Percentiles rank a stretch among this genome's conserved stretches.
Conservation (phyloP, 2,888 invertebrate genomes). For the Leucophenga maculata region DNA sequence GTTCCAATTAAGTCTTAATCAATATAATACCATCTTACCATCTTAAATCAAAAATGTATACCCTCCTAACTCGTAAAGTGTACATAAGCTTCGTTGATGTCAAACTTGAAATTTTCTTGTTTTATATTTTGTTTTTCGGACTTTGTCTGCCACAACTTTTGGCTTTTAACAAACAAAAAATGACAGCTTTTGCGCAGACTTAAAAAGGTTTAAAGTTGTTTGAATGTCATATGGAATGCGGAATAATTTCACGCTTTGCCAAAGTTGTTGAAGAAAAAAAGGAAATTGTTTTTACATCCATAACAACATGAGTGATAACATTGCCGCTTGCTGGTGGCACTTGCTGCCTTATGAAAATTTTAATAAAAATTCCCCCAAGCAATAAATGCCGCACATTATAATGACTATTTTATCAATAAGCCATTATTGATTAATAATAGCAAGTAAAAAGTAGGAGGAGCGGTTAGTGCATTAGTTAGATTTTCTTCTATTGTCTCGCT, state of each 20-base stretch:
- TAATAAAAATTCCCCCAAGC: not conserved
- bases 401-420: constrained; percentile 56
- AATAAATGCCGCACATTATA: too few relatives aligned
- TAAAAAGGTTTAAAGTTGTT: constrained; percentile 6
- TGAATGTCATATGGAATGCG: constrained; percentile 47
- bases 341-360: not conserved
- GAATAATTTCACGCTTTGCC: constrained; percentile 58
- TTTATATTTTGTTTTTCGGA: too few relatives aligned
- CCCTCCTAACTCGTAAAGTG: too few relatives aligned
- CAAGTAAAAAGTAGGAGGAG: constrained; percentile 28
- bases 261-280: constrained; percentile 23
- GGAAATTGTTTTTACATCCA: constrained; percentile 44
- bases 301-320: constrained; percentile 13
- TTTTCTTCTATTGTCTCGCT: not conserved
- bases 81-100: too few relatives aligned
- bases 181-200: not conserved
- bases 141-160: too few relatives aligned
- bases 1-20: too few relatives aligned
- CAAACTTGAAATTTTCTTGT: too few relatives aligned
- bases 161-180: not conserved
- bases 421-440: constrained; percentile 57
- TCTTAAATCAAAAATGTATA: too few relatives aligned
- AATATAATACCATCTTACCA: too few relatives aligned
- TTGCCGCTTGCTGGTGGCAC: constrained; percentile 36
- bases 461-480: too few relatives aligned